Base-by-base conservation (phyloP, 2,888 invertebrate genomes). In the Horisme vitalbata region DNA sequence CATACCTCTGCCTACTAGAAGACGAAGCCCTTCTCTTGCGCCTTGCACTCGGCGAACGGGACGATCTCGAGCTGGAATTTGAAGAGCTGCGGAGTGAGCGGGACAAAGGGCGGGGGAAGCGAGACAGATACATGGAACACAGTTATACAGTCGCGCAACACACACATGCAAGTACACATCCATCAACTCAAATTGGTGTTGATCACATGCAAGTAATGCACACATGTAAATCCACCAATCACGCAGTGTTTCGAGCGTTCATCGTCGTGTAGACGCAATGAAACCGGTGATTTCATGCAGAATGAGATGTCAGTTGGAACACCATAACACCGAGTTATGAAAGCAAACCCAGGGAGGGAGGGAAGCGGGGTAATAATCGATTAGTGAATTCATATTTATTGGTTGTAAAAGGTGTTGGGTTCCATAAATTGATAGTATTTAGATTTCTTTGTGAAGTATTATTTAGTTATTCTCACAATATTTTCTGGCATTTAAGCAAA, bases 41-140 rank as follows among this genome's bases (percentile, higher is more conserved):
- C 35, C 83, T 65, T 41, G 83, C 73, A 50, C 82, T 78, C 45
- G 82, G 79, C 27, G 86, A 81, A 55, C 83, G 71, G 69, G 87
- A 82, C 68, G 87, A 83, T 71, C 91, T 88, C 59, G 91, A 90
- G 63, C 91, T 91, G 79, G 90, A 91, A 83, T 89, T 81, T 75
- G 91, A 92, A 80, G 91, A 88, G 85, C 88, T 89, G 83, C 70
- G 75, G 82, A 76, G 76, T 87, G 73, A 85, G 69, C 71, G 73
- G 79, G 77, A 74, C 71, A 71, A 59, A 70, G 70, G 70, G 71
- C 62, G 66, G 54, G 57, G 57, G 55, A 43, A 38, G 51, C 59
- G 41, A 57, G 56, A 55, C 50, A 44, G 52, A 45, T 55, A 53
- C 52, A 52, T 57, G 47, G 44, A 54, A 18, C 18, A 18, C 18